Evolutionary conservation across 1,140 invertebrate genomes (phyloP).

Genomic region (Maniola jurtina): DNA sequence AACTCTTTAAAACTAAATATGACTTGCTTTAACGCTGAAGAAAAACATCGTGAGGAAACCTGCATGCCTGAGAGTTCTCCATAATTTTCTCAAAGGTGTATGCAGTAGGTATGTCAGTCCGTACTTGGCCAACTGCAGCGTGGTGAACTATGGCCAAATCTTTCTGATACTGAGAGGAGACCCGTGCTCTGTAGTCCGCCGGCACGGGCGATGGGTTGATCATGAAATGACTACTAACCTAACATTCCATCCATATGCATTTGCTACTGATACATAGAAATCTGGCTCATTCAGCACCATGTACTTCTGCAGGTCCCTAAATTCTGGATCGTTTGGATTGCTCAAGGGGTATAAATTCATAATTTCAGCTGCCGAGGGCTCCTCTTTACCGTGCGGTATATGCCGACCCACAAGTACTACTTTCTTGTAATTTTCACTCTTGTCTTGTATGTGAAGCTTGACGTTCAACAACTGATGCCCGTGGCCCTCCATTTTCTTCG

Average conservation of each 20-base stretch:
- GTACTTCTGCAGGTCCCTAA: slow-evolving; percentile 54
- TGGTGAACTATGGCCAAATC: too few species aligned
- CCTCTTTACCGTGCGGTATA: slow-evolving; percentile 12
- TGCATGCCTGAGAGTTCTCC: too few species aligned
- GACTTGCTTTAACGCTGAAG: too few species aligned
- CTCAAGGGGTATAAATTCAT: slow-evolving; percentile 34
- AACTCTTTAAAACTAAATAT: too few species aligned
- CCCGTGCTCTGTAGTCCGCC: too few species aligned
- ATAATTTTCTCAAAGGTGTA: too few species aligned
- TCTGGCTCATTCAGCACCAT: slow-evolving; percentile 55
- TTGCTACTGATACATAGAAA: slow-evolving; percentile 66
- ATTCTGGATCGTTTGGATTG: slow-evolving; percentile 27
- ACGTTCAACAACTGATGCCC: slow-evolving; percentile 51
- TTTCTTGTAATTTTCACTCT: slow-evolving; percentile 14
- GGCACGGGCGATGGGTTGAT: too few species aligned
- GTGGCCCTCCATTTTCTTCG: slow-evolving; percentile 43
- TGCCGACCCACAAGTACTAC: slow-evolving; percentile 45
- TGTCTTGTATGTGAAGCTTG: slow-evolving; percentile 27
- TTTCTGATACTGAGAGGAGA: too few species aligned
- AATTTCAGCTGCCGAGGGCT: slow-evolving; percentile 10
- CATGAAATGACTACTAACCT: too few species aligned
- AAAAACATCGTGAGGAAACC: too few species aligned
- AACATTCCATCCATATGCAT: slow-evolving; percentile 60
- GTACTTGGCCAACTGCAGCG: too few species aligned
- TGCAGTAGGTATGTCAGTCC: too few species aligned